Conservation (phyloP, 2,113 vertebrate species). For the Athene noctua region DNA sequence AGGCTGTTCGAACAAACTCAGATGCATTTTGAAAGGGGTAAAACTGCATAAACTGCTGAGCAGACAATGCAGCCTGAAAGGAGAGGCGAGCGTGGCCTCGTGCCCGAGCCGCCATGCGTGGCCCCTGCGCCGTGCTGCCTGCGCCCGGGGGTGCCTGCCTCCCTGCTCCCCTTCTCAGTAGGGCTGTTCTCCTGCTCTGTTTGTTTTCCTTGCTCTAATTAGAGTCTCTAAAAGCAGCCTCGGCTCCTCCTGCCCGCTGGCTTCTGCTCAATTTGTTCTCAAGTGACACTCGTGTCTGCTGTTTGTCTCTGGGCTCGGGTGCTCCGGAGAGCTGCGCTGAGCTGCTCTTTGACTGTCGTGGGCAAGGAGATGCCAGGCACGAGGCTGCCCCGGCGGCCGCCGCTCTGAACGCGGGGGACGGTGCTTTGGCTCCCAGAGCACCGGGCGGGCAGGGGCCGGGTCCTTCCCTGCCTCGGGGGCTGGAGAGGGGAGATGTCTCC, state of each 20-base stretch:
- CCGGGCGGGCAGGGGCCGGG: background rate
- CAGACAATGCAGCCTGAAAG: background rate
- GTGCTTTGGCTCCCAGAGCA: background rate
- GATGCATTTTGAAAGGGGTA: background rate
- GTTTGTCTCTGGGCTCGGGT: background rate
- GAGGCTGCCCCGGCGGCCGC: background rate
- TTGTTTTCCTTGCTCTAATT: slow-evolving; percentile 24
- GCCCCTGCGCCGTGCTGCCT: background rate
- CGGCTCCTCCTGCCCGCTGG: background rate
- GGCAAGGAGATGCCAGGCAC: background rate
- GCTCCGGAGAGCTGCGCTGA: background rate
- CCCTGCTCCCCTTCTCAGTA: background rate
- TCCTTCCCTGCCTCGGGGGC: background rate
- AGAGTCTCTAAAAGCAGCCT: background rate
- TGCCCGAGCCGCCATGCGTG: background rate
- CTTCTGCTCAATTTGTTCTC: background rate
- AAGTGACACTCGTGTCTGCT: background rate
- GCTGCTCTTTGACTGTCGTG: background rate
- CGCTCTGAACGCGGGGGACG: fast-evolving
- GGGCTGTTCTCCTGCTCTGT: background rate
- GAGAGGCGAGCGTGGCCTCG: background rate
- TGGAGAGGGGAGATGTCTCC: background rate
- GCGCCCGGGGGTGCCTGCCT: background rate
- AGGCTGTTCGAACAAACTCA: background rate
- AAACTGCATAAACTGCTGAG: background rate